Base-by-base conservation (phyloP, 2,113 vertebrate genomes). In the Colossoma macropomum region DNA sequence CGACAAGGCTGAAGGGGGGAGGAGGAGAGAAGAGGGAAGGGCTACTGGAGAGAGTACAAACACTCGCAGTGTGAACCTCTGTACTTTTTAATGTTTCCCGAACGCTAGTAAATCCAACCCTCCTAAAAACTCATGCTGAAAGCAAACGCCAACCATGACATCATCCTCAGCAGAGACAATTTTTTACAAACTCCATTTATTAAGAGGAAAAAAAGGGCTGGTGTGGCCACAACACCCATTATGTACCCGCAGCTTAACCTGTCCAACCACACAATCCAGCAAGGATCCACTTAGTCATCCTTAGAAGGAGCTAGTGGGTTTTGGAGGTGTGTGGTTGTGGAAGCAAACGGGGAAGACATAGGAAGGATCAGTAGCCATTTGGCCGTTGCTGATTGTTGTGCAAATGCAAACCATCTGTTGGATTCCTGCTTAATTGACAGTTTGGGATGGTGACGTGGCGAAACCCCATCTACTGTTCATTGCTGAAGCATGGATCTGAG, bases 51-150 rank as follows among this genome's bases (percentile, higher is more conserved):
- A 88, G 76, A 88, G 87, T 70, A 89, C 87, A 89, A 88, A 86
- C 88, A 88, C 86, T 90, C 48, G 17, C 85, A 86, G 88, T 87
- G 86, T 90, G 91, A 93, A 92, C 86, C 82, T 80, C 88, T 90
- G 80, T 87, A 87, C 78, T 90, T 93, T 93, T 92, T 87, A 89
- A 91, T 88, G 88, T 89, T 93, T 92, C 89, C 88, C 82, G n/a
- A 91, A 90, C 79, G 90, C 90, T 91, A 89, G 90, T 93, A 92
- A 93, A 93, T 89, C 88, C 81, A 90, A 88, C 78, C 81, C 87
- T 86, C 82, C 87, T 89, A 41, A 90, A 90, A 92, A 85, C 88
- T 88, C 86, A 91, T 69, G 84, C 79, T 89, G 87, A 88, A 89
- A 86, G 79, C 75, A 45, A 63, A 82, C 85, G 91, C 91, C 92